phyloP scores from a whole-genome alignment of 2,888 invertebrate genomes.

The Tholera decimalis region DNA sequence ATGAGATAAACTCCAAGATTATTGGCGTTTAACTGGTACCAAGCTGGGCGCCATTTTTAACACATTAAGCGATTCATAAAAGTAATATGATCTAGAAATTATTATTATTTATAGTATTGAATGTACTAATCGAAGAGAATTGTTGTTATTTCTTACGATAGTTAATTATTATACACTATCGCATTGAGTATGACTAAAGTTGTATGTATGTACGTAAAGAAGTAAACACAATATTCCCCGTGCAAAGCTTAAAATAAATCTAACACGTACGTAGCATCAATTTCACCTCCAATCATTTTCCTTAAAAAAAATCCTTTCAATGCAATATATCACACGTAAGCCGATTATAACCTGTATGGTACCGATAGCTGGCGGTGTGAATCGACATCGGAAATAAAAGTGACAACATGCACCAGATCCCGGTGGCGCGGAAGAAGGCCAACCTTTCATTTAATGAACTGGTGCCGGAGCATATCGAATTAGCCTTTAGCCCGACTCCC shows the following conservation, averaged over 20 bases:
- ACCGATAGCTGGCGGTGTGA: constrained; percentile 39
- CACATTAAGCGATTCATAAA: too few relatives aligned
- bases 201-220: too few relatives aligned
- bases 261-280: neutral
- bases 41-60: constrained; percentile 2
- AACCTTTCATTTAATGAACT: constrained; percentile 66
- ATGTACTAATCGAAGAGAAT: too few relatives aligned
- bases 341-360: constrained; percentile 37
- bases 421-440: constrained; percentile 61
- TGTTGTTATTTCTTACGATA: too few relatives aligned
- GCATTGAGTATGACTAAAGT: too few relatives aligned
- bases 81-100: too few relatives aligned
- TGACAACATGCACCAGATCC: constrained; percentile 66
- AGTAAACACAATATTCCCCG: too few relatives aligned
- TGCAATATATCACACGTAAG: constrained; percentile 37
- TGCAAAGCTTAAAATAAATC: constrained; percentile 7
- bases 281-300: neutral
- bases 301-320: constrained; percentile 17
- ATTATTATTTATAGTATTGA: too few relatives aligned
- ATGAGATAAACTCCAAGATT: neutral
- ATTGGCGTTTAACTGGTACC: constrained; percentile 64
- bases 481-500: constrained; percentile 42
- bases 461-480: constrained; percentile 57
- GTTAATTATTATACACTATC: too few relatives aligned
- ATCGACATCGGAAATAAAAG: constrained; percentile 65